Percentiles rank a stretch among this genome's conserved stretches.
phyloP scores from a whole-genome alignment of 2,113 vertebrate species.

The Mohoua ochrocephala region DNA sequence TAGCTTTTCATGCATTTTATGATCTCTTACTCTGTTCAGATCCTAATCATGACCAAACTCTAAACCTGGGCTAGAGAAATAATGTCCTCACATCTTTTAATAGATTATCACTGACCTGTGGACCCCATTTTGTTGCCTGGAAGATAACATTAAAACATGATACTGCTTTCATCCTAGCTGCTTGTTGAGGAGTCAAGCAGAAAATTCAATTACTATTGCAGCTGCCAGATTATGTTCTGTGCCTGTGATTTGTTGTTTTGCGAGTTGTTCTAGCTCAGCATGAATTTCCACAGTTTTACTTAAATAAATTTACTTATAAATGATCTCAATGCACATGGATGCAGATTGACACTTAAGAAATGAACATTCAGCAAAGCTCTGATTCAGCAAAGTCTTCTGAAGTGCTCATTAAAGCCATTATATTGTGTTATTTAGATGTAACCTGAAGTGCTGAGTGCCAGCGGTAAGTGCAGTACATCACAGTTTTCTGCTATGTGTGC shows the following conservation, averaged over 20 bases:
- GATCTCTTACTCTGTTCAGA: not conserved
- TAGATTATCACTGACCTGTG: not conserved
- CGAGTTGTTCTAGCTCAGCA: not conserved
- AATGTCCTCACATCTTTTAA: not conserved
- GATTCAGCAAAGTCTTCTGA: not conserved
- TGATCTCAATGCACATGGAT: not conserved
- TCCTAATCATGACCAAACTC: not conserved
- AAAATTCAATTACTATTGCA: not conserved
- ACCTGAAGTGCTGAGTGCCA: not conserved
- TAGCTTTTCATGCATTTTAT: not conserved
- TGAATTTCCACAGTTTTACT: not conserved
- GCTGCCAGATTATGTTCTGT: not conserved
- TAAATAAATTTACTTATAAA: not conserved
- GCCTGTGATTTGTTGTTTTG: not conserved
- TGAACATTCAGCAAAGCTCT: not conserved
- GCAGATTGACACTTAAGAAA: not conserved
- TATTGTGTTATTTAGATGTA: not conserved
- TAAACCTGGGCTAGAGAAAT: not conserved
- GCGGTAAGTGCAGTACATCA: not conserved
- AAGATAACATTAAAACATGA: not conserved
- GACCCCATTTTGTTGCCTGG: not conserved
- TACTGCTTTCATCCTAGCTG: not conserved
- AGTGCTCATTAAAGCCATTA: not conserved
- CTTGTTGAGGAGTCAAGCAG: not conserved
- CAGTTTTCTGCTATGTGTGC: not conserved